Base-by-base conservation (phyloP, 2,888 invertebrate genomes). In the Ephialtes manifestator region DNA sequence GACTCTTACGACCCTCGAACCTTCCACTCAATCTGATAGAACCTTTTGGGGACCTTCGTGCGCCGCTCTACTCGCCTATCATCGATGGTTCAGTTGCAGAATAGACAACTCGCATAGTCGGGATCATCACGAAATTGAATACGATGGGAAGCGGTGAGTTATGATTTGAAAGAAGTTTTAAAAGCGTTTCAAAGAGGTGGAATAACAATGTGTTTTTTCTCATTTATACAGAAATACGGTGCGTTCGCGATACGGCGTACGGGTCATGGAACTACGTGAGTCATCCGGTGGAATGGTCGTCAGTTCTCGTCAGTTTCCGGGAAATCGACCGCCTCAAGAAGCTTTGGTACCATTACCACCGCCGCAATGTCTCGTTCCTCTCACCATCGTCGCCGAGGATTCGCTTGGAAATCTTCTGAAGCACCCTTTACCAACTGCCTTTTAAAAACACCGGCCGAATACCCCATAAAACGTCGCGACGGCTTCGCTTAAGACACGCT, bases 361-460 rank as follows among this genome's bases (percentile, higher is more conserved):
- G 3, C 90, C 92, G 0, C 92, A 93, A 76, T 92, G 90, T 86
- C 88, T 91, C 46, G 88, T 90, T 31, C 90, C 93, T 5, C 92
- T 95, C 77, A 95, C 95, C 65, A 95, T 97, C 89, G 95, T 96
- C 77, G 96, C 96, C 58, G 96, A 96, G 93, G 97, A 97, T 90
- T 96, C 96, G 87, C 93, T 95, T 87, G 97, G 97, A 88, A 96
- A 96, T 92, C 95, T 97, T 87, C 94, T 97, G 83, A 97, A 96
- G 94, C 95, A 96, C 92, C 95, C 95, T 88, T 95, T 96, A 94
- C 95, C 96, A 92, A 92, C 92, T 87, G 94, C 92, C 87, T 94
- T 94, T 93, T 95, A 94, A 94, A 87, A 84, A 86, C 11, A n/a
- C 15, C 68, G 39, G 68, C 53, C 51, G 43, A 46, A 53, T 55